These are phyloP conservation scores for Caenorhabditis sp. DNA, from an alignment of 2,888 invertebrate species.

Conservation along the genomic window DNA sequence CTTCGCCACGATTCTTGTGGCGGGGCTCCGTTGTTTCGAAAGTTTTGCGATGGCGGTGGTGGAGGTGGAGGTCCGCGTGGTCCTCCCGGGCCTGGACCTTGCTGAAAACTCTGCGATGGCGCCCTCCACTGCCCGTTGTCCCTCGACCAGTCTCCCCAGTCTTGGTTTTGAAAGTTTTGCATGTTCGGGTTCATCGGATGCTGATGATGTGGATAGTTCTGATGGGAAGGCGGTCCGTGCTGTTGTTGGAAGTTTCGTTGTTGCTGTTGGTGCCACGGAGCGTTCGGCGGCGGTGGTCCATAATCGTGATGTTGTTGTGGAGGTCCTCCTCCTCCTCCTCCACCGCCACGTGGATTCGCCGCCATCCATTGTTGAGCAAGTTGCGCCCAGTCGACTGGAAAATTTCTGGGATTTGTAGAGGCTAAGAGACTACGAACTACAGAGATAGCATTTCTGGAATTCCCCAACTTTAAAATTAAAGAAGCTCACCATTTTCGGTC, in stretches of 20 bases:
- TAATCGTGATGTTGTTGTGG: background rate
- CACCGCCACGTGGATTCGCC: conserved; percentile 44
- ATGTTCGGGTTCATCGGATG: background rate
- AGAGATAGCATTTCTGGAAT: background rate
- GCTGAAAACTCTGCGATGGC: background rate
- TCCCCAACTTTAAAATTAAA: background rate
- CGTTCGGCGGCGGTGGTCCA: background rate
- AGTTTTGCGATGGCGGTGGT: background rate
- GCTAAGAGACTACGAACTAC: conserved; percentile 1
- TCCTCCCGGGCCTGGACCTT: too few relatives aligned
- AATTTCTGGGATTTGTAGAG: background rate
- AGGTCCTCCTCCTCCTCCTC: background rate
- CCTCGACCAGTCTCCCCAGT: conserved; percentile 62
- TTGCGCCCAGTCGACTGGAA: conserved; percentile 80
- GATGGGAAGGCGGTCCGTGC: background rate
- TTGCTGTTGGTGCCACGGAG: too few relatives aligned
- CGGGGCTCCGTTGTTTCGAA: background rate
- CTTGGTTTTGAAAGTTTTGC: conserved; percentile 27
- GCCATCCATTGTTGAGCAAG: conserved; percentile 81
- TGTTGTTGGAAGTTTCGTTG: background rate
- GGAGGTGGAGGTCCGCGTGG: conserved; percentile 4
- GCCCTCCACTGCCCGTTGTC: conserved; percentile 33
- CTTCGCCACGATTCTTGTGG: background rate
- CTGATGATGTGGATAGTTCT: conserved; percentile 34
- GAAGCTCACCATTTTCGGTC: conserved; percentile 46